These are phyloP conservation scores for Sphaeridia pumilis DNA, from an alignment of 2,888 invertebrate species.

Conservation along the genomic window DNA sequence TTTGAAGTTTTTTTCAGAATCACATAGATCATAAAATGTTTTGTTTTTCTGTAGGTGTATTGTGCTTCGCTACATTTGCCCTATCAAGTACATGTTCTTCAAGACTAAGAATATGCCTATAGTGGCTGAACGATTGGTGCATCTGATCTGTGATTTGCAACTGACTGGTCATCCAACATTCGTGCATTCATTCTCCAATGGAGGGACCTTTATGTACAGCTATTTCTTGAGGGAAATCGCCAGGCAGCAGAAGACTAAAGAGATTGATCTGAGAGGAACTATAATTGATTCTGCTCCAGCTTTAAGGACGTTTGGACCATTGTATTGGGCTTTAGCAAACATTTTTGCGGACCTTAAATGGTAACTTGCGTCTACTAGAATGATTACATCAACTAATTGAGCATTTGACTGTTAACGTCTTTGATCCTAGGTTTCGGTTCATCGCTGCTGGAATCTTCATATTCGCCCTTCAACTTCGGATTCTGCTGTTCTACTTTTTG, in stretches of 20 bases:
- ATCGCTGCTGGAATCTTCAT: slow-evolving; percentile 21
- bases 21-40: not conserved
- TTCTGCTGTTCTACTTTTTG: slow-evolving; percentile 28
- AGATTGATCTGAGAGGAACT: slow-evolving; percentile 48
- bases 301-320: slow-evolving; percentile 47
- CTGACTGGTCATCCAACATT: slow-evolving; percentile 59
- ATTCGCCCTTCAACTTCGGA: slow-evolving; percentile 21
- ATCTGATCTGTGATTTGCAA: slow-evolving; percentile 46
- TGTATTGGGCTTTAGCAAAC: slow-evolving; percentile 51
- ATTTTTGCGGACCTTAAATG: slow-evolving; percentile 43
- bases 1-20: not conserved
- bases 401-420: not conserved
- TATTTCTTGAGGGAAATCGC: slow-evolving; percentile 43
- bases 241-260: slow-evolving; percentile 4
- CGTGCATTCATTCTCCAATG: slow-evolving; percentile 64
- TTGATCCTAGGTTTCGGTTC: slow-evolving; percentile 20
- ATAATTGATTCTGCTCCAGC: slow-evolving; percentile 64
- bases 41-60: slow-evolving; percentile 47
- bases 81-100: slow-evolving; percentile 51
- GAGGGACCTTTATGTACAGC: slow-evolving; percentile 60
- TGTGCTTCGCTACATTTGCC: slow-evolving; percentile 58
- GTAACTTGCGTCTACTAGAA: slow-evolving; percentile 3
- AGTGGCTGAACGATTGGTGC: slow-evolving; percentile 20
- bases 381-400: not conserved
- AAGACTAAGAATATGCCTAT: slow-evolving; percentile 21